A percentile compares a stretch with the other conserved stretches of the same genome.
Conservation (phyloP, 2,113 vertebrate species). For the Trematocara stigmaticum region DNA sequence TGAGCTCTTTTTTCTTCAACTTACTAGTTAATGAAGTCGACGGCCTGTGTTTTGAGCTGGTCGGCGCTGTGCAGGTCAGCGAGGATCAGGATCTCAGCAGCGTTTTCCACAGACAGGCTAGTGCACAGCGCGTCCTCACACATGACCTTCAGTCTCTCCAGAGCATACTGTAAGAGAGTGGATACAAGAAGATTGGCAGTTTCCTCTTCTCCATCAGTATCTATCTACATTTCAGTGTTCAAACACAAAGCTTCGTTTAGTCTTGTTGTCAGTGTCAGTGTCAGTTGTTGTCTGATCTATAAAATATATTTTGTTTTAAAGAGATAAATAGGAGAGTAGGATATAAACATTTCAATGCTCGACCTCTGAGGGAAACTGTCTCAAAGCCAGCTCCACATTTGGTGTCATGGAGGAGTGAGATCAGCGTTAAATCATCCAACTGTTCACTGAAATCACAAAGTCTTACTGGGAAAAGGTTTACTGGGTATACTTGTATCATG, state of each 20-base stretch:
- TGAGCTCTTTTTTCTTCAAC: conserved; percentile 39
- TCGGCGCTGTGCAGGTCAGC: conserved; percentile 97
- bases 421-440: neutral
- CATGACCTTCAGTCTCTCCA: conserved; percentile 97
- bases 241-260: neutral
- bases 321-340: neutral
- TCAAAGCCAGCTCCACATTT: neutral
- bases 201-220: neutral
- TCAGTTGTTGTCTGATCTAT: neutral
- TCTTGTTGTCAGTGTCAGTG: neutral
- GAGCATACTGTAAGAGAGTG: conserved; percentile 78
- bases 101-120: conserved; percentile 94
- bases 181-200: neutral
- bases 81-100: conserved; percentile 94
- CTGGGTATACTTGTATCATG: neutral
- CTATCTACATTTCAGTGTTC: neutral
- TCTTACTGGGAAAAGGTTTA: neutral
- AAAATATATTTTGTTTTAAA: neutral
- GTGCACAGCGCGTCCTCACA: conserved; percentile 97
- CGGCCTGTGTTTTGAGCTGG: conserved; percentile 95
- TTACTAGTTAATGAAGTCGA: conserved; percentile 99
- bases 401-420: neutral
- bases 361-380: neutral
- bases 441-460: neutral
- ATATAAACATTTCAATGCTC: neutral